Evolutionary conservation across 2,797 vertebrate species (phyloP).

Genomic region (Paedocypris micromegethes): DNA sequence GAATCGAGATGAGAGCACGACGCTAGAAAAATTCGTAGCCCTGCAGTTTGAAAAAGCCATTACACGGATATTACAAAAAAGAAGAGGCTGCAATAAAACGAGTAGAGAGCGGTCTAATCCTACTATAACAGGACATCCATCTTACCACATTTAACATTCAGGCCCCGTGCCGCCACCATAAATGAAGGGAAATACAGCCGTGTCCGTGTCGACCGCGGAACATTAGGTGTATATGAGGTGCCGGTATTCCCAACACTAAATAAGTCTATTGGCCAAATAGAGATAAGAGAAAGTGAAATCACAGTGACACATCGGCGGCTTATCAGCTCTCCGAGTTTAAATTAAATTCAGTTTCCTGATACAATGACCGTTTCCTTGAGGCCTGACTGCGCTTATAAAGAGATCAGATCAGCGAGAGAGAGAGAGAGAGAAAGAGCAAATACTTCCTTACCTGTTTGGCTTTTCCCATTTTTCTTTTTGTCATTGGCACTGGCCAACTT

Average conservation of each 20-base stretch:
- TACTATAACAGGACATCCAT: conserved; percentile 34
- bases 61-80: conserved; percentile 39
- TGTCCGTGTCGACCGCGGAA: conserved; percentile 9
- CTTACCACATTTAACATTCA: conserved; percentile 21
- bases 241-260: conserved; percentile 30
- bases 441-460: not conserved
- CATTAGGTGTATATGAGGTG: conserved; percentile 24
- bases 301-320: conserved; percentile 35
- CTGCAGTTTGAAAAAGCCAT: conserved; percentile 36
- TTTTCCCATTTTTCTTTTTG: conserved; percentile 28
- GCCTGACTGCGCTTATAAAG: conserved; percentile 34
- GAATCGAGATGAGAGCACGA: conserved; percentile 38
- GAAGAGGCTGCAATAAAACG: conserved; percentile 39
- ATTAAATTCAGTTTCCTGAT: conserved; percentile 36
- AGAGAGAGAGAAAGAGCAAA: conserved; percentile 5
- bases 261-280: conserved; percentile 38
- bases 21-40: conserved; percentile 11
- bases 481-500: conserved; percentile 7
- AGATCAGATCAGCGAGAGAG: conserved; percentile 21
- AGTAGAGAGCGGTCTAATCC: conserved; percentile 34
- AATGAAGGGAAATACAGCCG: conserved; percentile 15
- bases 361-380: conserved; percentile 40
- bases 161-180: not conserved
- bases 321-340: conserved; percentile 38
- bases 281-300: conserved; percentile 38